Base-by-base conservation (phyloP, 1,140 invertebrate species). In the Calliopsis andreniformis region DNA sequence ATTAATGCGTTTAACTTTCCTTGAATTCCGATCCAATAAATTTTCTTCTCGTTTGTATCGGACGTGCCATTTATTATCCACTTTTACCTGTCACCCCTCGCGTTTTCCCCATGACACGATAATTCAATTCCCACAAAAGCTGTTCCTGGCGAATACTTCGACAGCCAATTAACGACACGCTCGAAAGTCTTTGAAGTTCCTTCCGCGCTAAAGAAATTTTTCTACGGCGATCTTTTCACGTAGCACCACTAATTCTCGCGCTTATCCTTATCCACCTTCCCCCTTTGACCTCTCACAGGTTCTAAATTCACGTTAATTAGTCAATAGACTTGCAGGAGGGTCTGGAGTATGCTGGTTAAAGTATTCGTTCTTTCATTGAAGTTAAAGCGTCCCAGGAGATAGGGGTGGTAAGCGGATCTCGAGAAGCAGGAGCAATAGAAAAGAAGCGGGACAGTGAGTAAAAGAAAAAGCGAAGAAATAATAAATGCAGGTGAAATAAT, bases 301-400 rank as follows among this genome's bases (percentile, higher is more conserved):
- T 51, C 35, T 32, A 59, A 77, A 55, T 30, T 51, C 30, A n/a
- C 58, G 42, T 59, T 82, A 80, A 80, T 82, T 82, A 72, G 47
- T 39, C 42, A 28, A 62, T 42, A 47, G 56, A 64, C 69, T 47
- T 25, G 47, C 42, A 51, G 58, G 62, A 78, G 68, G 58, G 62
- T 10, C 35, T 68, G 79, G 76, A 80, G 78, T 80, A 78, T 73
- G 76, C 43, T 77, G 68, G 79, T 80, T 69, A 64, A 61, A 62
- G 66, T 49, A 59, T 71, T 49, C 47, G 43, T 20, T n/a, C 55
- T 20, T 42, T 55, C 61, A 51, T 39, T 39, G 59, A 81, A 78
- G 67, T 78, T 78, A 72, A 81, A 78, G 68, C 59, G 56, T 59
- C 62, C 49, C 61, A 23, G 61, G 25, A 45, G 58, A n/a, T n/a